Percentiles rank a stretch among this genome's conserved stretches.
phyloP scores from a whole-genome alignment of 2,888 invertebrate species.

The Ennomos quercinarius region DNA sequence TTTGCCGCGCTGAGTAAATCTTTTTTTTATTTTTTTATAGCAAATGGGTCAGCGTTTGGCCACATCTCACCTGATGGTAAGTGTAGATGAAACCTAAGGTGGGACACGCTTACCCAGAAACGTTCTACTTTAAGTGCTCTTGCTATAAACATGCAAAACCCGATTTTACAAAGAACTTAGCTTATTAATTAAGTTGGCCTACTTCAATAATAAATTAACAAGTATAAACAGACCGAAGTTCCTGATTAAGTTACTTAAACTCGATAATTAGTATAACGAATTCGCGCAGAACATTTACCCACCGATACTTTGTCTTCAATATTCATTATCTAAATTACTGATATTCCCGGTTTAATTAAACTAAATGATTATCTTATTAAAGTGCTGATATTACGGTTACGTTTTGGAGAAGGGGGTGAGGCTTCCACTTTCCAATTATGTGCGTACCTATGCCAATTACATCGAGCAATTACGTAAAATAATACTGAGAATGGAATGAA shows the following conservation, averaged over 20 bases:
- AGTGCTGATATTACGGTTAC: constrained; percentile 2
- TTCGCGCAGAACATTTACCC: constrained; percentile 4
- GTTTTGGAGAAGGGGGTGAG: constrained; percentile 10
- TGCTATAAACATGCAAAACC: no score
- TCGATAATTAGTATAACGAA: constrained; percentile 15
- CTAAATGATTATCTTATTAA: constrained; percentile 17
- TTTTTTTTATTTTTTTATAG: no score
- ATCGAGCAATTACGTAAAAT: constrained; percentile 39
- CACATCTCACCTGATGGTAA: no score
- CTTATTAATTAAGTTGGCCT: no score
- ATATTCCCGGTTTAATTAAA: constrained; percentile 17
- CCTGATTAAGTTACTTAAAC: constrained; percentile 13
- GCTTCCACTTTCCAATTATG: constrained; percentile 41
- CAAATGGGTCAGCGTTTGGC: no score
- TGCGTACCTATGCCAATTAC: constrained; percentile 46
- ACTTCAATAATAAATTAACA: constrained; percentile 2
- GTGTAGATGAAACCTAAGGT: no score
- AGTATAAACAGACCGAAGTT: constrained; percentile 8
- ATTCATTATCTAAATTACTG: constrained; percentile 20
- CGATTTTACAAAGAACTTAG: no score
- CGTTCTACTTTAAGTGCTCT: no score
- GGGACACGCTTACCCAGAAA: no score
- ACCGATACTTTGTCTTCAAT: constrained; percentile 17
- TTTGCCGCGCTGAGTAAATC: no score
- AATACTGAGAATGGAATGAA: constrained; percentile 40